These are phyloP conservation scores for Pteronotus mesoamericanus DNA, from an alignment of 2,797 vertebrate species.

Conservation along the genomic window DNA sequence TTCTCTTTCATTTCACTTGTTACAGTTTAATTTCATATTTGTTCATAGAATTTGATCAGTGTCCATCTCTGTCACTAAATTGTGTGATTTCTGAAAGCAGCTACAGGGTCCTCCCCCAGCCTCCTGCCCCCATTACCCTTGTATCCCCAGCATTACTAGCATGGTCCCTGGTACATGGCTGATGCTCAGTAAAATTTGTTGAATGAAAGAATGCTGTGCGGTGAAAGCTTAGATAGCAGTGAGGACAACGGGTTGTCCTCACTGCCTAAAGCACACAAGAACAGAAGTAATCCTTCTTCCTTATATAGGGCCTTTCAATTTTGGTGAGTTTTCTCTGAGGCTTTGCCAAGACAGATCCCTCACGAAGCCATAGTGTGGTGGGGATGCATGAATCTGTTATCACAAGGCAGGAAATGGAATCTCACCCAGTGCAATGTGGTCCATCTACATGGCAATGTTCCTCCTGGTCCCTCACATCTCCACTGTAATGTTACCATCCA, in stretches of 20 bases:
- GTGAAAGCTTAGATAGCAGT: not conserved
- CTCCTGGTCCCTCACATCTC: not conserved
- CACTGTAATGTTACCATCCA: not conserved
- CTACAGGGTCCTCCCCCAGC: not conserved
- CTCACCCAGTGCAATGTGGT: not conserved
- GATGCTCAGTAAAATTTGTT: not conserved
- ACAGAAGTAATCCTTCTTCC: not conserved
- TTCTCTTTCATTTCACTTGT: not conserved
- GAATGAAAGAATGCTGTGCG: not conserved
- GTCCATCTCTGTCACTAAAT: not conserved
- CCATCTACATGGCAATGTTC: not conserved
- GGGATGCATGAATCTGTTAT: conserved; percentile 25
- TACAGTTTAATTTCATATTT: not conserved
- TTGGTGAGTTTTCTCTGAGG: conserved; percentile 1
- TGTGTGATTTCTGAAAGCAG: not conserved
- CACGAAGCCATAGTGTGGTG: not conserved
- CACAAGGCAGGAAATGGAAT: not conserved
- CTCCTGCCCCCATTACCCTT: not conserved
- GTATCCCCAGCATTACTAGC: not conserved
- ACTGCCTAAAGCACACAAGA: not conserved
- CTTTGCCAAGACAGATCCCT: conserved; percentile 29
- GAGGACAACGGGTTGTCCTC: not conserved
- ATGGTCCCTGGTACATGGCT: not conserved
- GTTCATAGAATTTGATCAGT: not conserved
- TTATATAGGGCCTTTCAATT: conserved; percentile 25